Evolutionary conservation across 2,113 vertebrate species (phyloP).

Genomic region (Oncorhynchus masou): DNA sequence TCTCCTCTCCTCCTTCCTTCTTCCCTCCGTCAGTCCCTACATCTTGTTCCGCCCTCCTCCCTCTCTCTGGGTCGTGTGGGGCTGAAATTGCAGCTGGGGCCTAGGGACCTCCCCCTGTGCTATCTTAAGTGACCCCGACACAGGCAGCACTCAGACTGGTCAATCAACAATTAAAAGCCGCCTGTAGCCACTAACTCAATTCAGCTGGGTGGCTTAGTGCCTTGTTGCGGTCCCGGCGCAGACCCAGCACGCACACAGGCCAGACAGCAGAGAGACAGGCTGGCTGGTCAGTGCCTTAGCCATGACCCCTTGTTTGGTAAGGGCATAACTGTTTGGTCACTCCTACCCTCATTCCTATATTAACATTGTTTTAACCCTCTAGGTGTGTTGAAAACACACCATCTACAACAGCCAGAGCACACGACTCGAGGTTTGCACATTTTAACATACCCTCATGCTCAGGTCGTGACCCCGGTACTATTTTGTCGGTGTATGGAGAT

Average conservation of each 20-base stretch:
- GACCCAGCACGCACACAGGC: constrained; percentile 50
- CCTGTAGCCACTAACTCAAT: constrained; percentile 75
- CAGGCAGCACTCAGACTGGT: constrained; percentile 75
- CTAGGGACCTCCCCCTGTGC: constrained; percentile 68
- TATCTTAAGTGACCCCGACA: constrained; percentile 65
- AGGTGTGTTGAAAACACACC: neutral
- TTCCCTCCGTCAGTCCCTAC: neutral
- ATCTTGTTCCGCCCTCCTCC: neutral
- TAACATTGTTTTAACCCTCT: constrained; percentile 44
- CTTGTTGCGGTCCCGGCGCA: constrained; percentile 35
- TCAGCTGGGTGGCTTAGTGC: constrained; percentile 63
- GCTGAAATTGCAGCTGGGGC: constrained; percentile 69
- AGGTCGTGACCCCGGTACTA: constrained; percentile 56
- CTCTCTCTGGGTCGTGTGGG: neutral
- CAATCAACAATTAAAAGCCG: constrained; percentile 79
- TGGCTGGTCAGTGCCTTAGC: neutral
- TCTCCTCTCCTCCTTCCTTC: neutral
- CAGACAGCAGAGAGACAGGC: constrained; percentile 57
- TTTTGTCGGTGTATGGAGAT: constrained; percentile 1
- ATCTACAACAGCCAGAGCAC: neutral
- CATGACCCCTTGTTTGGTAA: constrained; percentile 1
- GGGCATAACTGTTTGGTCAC: neutral
- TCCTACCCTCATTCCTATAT: constrained; percentile 46
- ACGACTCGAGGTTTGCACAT: constrained; percentile 20
- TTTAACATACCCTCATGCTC: constrained; percentile 29